Evolutionary conservation across 1,140 invertebrate species (phyloP).

Genomic region (Trissolcus basalis): DNA sequence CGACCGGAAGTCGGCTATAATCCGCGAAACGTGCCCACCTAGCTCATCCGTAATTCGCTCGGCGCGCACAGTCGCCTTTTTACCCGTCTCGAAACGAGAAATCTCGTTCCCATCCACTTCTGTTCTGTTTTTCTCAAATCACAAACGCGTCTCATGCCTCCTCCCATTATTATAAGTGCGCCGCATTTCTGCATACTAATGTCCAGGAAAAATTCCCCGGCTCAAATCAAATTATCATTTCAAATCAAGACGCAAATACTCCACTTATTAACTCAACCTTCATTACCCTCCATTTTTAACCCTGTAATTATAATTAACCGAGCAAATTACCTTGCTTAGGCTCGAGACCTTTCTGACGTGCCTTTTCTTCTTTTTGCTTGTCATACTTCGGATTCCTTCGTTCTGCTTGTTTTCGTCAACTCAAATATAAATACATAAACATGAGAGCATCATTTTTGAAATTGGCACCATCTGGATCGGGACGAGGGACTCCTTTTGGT

Average conservation of each 20-base stretch:
- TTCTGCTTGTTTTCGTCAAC: too few species aligned
- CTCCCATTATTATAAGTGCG: slow-evolving; percentile 27
- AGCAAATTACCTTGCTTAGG: too few species aligned
- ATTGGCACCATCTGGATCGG: too few species aligned
- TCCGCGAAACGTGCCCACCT: slow-evolving; percentile 64
- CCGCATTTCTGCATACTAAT: slow-evolving; percentile 51
- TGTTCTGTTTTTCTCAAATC: slow-evolving; percentile 42
- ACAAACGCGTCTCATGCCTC: slow-evolving; percentile 34
- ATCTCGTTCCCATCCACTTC: slow-evolving; percentile 13
- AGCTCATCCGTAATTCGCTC: slow-evolving; percentile 42
- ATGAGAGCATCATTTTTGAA: too few species aligned
- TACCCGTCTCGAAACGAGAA: slow-evolving; percentile 5
- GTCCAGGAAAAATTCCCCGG: slow-evolving; percentile 45
- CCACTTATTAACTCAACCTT: slow-evolving; percentile 21
- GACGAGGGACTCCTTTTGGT: too few species aligned
- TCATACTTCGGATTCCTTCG: too few species aligned
- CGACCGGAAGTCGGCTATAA: slow-evolving; percentile 69
- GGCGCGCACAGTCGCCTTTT: slow-evolving; percentile 9
- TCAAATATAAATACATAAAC: too few species aligned
- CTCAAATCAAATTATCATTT: slow-evolving; percentile 51
- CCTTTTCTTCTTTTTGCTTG: too few species aligned
- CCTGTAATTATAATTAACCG: too few species aligned
- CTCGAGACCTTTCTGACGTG: too few species aligned
- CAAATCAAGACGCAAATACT: slow-evolving; percentile 41
- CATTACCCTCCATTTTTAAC: background rate